Base-by-base conservation (phyloP, 1,140 invertebrate species). In the Micrasema minimum region DNA sequence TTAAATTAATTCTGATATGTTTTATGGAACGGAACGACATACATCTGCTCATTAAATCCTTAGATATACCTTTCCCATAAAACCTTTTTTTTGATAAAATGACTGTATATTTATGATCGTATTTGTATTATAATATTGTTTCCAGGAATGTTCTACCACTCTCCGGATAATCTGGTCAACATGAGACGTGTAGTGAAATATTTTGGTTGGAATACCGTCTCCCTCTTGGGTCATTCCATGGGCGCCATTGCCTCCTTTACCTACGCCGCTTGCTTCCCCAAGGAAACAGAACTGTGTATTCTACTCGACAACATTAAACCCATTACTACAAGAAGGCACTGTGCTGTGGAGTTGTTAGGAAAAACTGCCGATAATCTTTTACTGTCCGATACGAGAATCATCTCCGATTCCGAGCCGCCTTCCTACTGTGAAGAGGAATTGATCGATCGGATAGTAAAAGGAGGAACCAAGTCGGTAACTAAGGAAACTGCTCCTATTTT, bases 141-240 rank as follows among this genome's bases (percentile, higher is more conserved):
- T 81, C 79, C 76, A 83, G 82, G 90, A 23, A 80, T 86, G 51
- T 80, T 82, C 41, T 93, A 92, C 77, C 82, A 87, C 74, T 83
- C 81, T 9, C 83, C 87, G 66, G 86, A 89, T 66, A 82, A 85
- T 69, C 78, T 88, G 0, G 76, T 88, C 5, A 50, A 87, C 23
- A 78, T 92, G 0, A 78, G 86, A 12, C 80, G 85, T 43, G 78
- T 93, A 18, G 84, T 86, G 67, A 83, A 89, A 37, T 82, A 91
- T 72, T 89, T 90, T 75, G 85, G 87, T 67, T 93, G 91, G 91
- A 81, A 88, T 12, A 89, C 89, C 79, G 79, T 92, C 2, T 88
- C 88, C n/a, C 77, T 92, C 14, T 74, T 93, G 46, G 85, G 85
- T 1, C 91, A 92, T 76, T 92, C 90, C 0, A 85, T 91, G 85